phyloP scores from a whole-genome alignment of 92 coral and sea anemone genomes.

The Galaxea fascicularis region DNA sequence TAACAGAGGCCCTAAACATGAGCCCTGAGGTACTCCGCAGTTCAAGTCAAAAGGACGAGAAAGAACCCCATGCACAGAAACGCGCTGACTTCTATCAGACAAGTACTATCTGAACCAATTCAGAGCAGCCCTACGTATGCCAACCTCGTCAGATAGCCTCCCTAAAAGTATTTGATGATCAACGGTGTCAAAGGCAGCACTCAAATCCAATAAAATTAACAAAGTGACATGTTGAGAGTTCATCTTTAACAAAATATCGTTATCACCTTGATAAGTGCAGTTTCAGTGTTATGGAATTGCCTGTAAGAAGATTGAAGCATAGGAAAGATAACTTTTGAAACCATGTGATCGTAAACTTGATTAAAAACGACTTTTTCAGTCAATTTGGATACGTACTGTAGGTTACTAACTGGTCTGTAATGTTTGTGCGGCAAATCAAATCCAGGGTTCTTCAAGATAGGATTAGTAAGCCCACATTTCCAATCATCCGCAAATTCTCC shows the following conservation, averaged over 20 bases:
- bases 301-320: constrained; percentile 58
- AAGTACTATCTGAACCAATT: constrained; percentile 16
- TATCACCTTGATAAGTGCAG: constrained; percentile 61
- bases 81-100: neutral
- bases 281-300: constrained; percentile 54
- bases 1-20: too few species aligned
- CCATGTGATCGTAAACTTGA: constrained; percentile 56
- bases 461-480: constrained; percentile 66
- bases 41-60: too few species aligned
- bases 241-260: constrained; percentile 67
- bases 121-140: constrained; percentile 20
- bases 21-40: too few species aligned
- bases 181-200: constrained; percentile 35
- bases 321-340: constrained; percentile 42
- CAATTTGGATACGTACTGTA: constrained; percentile 50
- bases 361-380: constrained; percentile 55
- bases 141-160: constrained; percentile 26
- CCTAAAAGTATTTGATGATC: constrained; percentile 14
- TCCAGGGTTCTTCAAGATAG: constrained; percentile 57
- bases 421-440: constrained; percentile 45
- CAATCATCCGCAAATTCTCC: constrained; percentile 55
- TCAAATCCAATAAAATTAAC: constrained; percentile 17
- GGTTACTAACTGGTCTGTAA: too few species aligned
- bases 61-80: too few species aligned
- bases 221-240: constrained; percentile 55